Percentiles rank a stretch among this genome's conserved stretches.
Evolutionary conservation across 2,797 vertebrate genomes (phyloP).

Genomic region (Cyprinodon diabolis): DNA sequence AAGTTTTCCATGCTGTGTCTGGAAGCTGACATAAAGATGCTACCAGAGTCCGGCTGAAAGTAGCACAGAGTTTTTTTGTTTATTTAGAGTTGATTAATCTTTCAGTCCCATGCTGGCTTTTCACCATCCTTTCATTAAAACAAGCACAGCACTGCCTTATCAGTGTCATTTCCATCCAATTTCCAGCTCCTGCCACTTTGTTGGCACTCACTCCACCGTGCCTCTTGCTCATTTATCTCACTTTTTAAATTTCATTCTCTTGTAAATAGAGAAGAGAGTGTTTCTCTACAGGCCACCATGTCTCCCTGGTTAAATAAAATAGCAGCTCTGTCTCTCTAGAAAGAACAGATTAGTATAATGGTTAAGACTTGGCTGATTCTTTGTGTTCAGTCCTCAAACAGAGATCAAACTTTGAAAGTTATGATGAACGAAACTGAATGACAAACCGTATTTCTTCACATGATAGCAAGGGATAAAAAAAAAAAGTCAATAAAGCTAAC

Average conservation of each 20-base stretch:
- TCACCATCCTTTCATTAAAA: constrained; percentile 30
- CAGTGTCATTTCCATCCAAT: constrained; percentile 41
- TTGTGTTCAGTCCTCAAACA: background rate
- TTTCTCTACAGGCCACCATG: constrained; percentile 39
- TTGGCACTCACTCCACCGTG: constrained; percentile 50
- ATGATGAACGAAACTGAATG: too few species aligned
- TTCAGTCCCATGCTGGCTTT: constrained; percentile 34
- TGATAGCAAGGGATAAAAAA: background rate
- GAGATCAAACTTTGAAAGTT: too few species aligned
- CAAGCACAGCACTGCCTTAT: constrained; percentile 25
- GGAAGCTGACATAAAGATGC: constrained; percentile 37
- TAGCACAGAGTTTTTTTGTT: constrained; percentile 19
- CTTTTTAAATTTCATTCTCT: constrained; percentile 41
- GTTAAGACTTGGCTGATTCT: background rate
- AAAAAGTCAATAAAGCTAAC: background rate
- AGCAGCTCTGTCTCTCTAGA: background rate
- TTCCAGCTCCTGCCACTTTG: constrained; percentile 31
- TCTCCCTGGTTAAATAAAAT: constrained; percentile 16
- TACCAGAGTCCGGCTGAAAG: constrained; percentile 17
- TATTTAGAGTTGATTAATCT: constrained; percentile 19
- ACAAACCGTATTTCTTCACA: too few species aligned
- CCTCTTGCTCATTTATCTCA: constrained; percentile 61
- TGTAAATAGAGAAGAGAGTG: constrained; percentile 43
- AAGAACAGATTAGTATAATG: background rate
- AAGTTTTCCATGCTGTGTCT: constrained; percentile 8